Evolutionary conservation across 2,797 vertebrate species (phyloP), one percentile per base, ranked within the genome.

Genomic region (Clarias platycephalus): DNA sequence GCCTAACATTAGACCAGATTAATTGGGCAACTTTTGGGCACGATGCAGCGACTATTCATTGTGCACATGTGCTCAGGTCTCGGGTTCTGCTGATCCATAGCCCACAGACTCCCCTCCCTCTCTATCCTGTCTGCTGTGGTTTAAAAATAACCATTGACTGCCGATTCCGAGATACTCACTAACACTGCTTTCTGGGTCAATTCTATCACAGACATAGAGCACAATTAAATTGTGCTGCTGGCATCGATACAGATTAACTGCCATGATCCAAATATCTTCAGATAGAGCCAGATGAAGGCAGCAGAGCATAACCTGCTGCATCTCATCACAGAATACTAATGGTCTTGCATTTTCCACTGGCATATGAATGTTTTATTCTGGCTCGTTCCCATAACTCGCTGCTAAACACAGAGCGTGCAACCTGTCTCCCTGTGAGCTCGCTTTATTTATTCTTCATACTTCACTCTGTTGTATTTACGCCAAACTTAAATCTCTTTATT

Each of bases 171-270:
- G 84, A 83, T 70, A 83, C 84, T 79, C 77, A 58, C 85, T 86
- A 81, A 85, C 72, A 75, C 60, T 81, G 67, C 40, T 86, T 88
- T 89, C 87, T 88, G 84, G 85, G 79, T 88, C 85, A 86, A 86
- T 85, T 83, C 76, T 86, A 84, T 84, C 85, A 81, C 72, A 84
- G 82, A 80, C 60, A 76, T 81, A 83, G 78, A 40, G 76, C 62
- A 89, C 60, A 83, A 87, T 89, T 82, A 88, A 83, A 88, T 79
- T 67, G 83, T 80, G 79, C 76, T 72, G 62, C 74, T 86, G 86
- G 82, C 87, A 78, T 84, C 44, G 63, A 84, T 88, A 86, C 71
- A 84, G 81, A 87, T 87, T 85, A 82, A 83, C 83, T 82, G 78
- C 44, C 77, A 80, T 81, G 78, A 89, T 87, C 81, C 70, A 80